phyloP scores from a whole-genome alignment of 2,888 invertebrate genomes.

The Bellardia pandia region DNA sequence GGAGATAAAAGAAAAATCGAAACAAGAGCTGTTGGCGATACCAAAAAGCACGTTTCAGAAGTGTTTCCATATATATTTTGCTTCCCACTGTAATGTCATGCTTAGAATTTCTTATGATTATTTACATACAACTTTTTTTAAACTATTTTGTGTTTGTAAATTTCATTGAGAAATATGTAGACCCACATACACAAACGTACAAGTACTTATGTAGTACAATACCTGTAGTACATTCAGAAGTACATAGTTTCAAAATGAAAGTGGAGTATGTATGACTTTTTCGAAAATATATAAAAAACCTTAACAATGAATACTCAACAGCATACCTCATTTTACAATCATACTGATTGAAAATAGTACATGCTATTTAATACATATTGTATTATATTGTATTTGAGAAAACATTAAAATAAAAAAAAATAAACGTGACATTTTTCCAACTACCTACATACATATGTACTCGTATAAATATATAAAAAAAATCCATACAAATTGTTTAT shows the following conservation, averaged over 20 bases:
- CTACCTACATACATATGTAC: too few species aligned
- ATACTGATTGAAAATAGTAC: slow-evolving; percentile 7
- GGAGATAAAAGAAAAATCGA: too few species aligned
- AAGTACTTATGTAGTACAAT: neutral
- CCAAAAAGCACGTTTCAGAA: too few species aligned
- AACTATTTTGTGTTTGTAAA: slow-evolving; percentile 4
- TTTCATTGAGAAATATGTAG: slow-evolving; percentile 40
- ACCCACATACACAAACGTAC: neutral
- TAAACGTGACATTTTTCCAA: slow-evolving; percentile 69
- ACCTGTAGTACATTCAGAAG: neutral
- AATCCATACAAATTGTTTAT: slow-evolving; percentile 68
- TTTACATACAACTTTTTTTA: neutral
- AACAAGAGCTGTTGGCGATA: too few species aligned
- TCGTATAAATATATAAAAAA: slow-evolving; percentile 42
- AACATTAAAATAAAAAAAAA: slow-evolving; percentile 21
- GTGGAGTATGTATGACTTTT: slow-evolving; percentile 14
- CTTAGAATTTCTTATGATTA: slow-evolving; percentile 18
- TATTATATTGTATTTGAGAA: neutral
- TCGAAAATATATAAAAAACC: slow-evolving; percentile 36
- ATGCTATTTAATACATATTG: slow-evolving; percentile 17
- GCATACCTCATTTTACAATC: neutral
- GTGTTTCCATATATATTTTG: too few species aligned
- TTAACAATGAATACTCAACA: slow-evolving; percentile 58
- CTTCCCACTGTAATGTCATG: neutral
- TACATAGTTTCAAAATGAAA: slow-evolving; percentile 5